Base-by-base conservation (phyloP, 2,797 vertebrate genomes). In the Xerus rutilus region DNA sequence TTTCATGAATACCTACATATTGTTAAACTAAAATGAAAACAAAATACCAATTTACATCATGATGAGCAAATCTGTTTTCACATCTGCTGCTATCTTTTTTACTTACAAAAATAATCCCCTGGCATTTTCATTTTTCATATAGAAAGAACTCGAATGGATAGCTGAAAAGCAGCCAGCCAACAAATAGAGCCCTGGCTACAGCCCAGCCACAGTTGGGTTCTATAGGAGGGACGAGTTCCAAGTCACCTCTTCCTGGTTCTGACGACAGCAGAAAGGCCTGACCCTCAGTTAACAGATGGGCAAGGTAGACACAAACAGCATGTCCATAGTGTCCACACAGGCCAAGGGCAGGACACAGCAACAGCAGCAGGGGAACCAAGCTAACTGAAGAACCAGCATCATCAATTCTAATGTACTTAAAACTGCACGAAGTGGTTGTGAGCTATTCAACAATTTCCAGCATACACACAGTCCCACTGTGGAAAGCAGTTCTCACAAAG, bases 1-100 rank as follows among this genome's bases (percentile, higher is more conserved):
- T 96, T 94, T 96, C 84, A 82, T 69, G 57, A 95, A 88, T 86
- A 96, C 54, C 87, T 95, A 88, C 30, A 89, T 85, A 96, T 65
- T 94, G 78, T 94, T 93, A 52, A 91, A 89, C 67, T 73, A 88
- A 93, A 94, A 93, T 91, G 62, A 85, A 97, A 95, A 89, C 92
- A 88, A 95, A 97, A 70, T 78, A 91, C 62, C 39, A 96, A 67
- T 67, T 93, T 76, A 91, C 39, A 95, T 94, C 54, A 54, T 47
- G 69, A 94, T 94, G 78, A 93, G 30, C 59, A 88, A 95, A 88
- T 92, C 72, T 94, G 95, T 91, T 93, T 85, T 94, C 78, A 77
- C 69, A 94, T 86, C 74, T 96, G 93, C 87, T 94, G 87, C 78
- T 73, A 95, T 95, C 59, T 83, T 89, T 89, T 95, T 82, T n/a